phyloP scores from a whole-genome alignment of 2,888 invertebrate species.

The Scaptomyza flava region DNA sequence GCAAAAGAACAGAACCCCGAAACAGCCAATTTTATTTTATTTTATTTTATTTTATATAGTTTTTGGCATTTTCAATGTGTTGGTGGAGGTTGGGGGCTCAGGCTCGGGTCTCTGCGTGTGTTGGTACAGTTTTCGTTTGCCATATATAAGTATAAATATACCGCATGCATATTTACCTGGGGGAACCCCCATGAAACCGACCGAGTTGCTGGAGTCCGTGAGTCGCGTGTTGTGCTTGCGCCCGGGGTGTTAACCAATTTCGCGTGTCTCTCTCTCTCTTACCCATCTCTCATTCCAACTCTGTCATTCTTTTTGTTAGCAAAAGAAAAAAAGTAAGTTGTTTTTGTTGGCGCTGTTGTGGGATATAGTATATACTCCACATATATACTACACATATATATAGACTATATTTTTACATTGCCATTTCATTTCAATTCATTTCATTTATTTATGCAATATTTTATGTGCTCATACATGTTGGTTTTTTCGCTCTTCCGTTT shows the following conservation, averaged over 20 bases:
- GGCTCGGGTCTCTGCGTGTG: conserved; percentile 60
- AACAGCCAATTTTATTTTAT: conserved; percentile 69
- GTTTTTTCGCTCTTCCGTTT: conserved; percentile 17
- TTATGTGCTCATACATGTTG: conserved; percentile 72
- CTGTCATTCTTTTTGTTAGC: conserved; percentile 18
- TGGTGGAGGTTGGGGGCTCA: not conserved
- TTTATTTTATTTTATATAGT: conserved; percentile 77
- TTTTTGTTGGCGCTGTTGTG: conserved; percentile 55
- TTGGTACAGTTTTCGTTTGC: conserved; percentile 66
- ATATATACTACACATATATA: conserved; percentile 27
- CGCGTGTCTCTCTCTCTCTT: conserved; percentile 57
- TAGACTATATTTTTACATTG: conserved; percentile 61
- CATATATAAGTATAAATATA: conserved; percentile 32
- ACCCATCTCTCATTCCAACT: conserved; percentile 10
- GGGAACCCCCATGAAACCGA: conserved; percentile 35
- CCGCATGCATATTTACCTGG: conserved; percentile 61
- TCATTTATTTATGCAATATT: conserved; percentile 79
- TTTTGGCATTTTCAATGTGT: conserved; percentile 66
- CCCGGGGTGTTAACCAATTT: conserved; percentile 76
- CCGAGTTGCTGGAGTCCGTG: conserved; percentile 21
- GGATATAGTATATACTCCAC: conserved; percentile 21
- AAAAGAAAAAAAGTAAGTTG: conserved; percentile 40
- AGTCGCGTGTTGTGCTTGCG: conserved; percentile 61
- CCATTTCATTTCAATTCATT: conserved; percentile 78
- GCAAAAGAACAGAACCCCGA: not conserved